Evolutionary conservation across 1,140 invertebrate genomes (phyloP).

Genomic region (Leptestheria dahalacensis): DNA sequence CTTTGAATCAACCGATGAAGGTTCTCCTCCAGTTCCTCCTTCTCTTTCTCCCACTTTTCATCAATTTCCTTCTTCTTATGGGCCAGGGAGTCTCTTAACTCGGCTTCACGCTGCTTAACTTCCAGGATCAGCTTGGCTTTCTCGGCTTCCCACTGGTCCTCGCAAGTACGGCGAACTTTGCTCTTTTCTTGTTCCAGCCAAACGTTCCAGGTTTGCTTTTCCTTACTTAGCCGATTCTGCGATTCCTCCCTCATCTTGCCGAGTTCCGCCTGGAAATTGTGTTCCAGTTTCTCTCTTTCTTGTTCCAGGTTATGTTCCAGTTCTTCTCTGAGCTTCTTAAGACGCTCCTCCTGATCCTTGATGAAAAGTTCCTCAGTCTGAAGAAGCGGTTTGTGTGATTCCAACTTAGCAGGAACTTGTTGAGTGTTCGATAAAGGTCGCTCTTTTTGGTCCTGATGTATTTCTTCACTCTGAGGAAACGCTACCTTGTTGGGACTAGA

Average conservation of each 20-base stretch:
- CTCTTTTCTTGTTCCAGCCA: not conserved
- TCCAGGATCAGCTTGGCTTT: not conserved
- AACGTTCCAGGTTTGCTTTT: not conserved
- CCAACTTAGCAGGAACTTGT: too few relatives aligned
- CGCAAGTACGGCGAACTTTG: not conserved
- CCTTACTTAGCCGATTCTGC: not conserved
- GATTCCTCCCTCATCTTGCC: not conserved
- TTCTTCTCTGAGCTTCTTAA: not conserved
- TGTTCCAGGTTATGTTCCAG: not conserved
- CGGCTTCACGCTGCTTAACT: not conserved
- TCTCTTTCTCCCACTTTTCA: not conserved
- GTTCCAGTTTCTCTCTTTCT: not conserved
- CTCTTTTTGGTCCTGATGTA: too few relatives aligned
- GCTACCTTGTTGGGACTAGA: too few relatives aligned
- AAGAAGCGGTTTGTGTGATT: too few relatives aligned
- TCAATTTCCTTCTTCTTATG: not conserved
- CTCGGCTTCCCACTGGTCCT: not conserved
- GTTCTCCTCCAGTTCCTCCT: not conserved
- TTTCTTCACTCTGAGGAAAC: too few relatives aligned
- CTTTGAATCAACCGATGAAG: not conserved
- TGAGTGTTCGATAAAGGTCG: too few relatives aligned
- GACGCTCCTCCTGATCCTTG: not conserved
- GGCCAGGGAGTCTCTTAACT: not conserved
- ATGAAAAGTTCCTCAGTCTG: not conserved
- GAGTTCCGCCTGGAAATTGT: not conserved